Evolutionary conservation across 2,888 invertebrate species (phyloP), one percentile per base, ranked within the genome.

Genomic region (Pyrrhosoma nymphula): DNA sequence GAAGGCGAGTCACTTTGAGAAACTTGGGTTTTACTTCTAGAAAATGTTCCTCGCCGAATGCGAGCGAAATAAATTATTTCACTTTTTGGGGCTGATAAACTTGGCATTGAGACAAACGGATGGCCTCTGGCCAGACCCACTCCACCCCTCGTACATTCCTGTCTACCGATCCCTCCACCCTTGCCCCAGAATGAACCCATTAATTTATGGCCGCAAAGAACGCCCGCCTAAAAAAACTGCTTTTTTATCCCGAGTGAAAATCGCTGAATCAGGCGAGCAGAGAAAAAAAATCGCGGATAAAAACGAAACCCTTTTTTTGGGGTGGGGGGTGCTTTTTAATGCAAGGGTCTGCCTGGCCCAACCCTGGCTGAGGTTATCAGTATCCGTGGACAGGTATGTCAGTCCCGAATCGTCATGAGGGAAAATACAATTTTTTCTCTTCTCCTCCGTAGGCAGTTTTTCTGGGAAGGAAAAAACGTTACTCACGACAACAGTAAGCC

Each of bases 21-120:
- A 82, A 35, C 16, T 82, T 82, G 35, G 30, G n/a, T 18, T n/a
- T 12, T 35, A 12, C 35, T 35, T 3, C 3, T 1, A 18, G 35
- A 18, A 35, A 35, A 35, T 35, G 35, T n/a, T 35, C 18, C 35
- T 14, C 26, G 82, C 26, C 82, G 82, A 35, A 35, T 82, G n/a
- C 82, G 82, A 82, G 35, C 35, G 82, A 82, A 82, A 82, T 82
- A 82, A 82, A 82, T 35, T 82, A 82, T 35, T 35, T 82, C 30
- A 35, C 18, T 60, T 60, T 30, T 82, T 82, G 82, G 82, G 82
- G 14, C 82, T 35, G 82, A 82, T 82, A 82, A 82, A 82, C 82
- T 82, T 82, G 82, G 82, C 35, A 82, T 30, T 35, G 82, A 82
- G 82, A 82, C 82, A 82, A 82, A 82, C 82, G 82, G 82, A 82